Conservation (phyloP, 1,140 invertebrate species). For the Bombus huntii region DNA sequence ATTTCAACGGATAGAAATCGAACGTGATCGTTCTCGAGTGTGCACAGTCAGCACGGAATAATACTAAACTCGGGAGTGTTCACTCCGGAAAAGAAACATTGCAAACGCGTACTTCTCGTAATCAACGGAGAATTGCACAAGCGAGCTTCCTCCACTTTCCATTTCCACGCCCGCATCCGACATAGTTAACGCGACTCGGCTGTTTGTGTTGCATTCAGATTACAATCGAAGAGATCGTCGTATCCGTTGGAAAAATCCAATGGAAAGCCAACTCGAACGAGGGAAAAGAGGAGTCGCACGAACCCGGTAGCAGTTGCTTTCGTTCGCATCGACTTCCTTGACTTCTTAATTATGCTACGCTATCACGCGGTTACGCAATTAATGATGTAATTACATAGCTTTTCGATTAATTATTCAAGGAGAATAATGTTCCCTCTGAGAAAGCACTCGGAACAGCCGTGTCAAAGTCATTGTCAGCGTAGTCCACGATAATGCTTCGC, state of each 20-base stretch:
- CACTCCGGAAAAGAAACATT: slow-evolving; percentile 70
- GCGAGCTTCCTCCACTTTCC: slow-evolving; percentile 77
- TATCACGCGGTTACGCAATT: slow-evolving; percentile 33
- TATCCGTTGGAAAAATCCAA: slow-evolving; percentile 63
- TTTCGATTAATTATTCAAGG: slow-evolving; percentile 40
- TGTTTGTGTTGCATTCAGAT: slow-evolving; percentile 23
- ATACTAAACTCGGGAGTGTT: slow-evolving; percentile 32
- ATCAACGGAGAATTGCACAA: slow-evolving; percentile 68
- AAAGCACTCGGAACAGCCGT: not conserved
- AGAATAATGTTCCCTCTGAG: slow-evolving; percentile 1
- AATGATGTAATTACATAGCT: slow-evolving; percentile 27
- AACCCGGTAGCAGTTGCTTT: slow-evolving; percentile 28
- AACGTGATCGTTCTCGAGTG: slow-evolving; percentile 18
- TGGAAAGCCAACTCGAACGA: slow-evolving; percentile 40
- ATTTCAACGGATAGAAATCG: slow-evolving; percentile 31
- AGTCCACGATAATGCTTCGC: not conserved
- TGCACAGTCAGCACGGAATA: not conserved
- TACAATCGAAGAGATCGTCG: slow-evolving; percentile 59
- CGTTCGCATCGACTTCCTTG: slow-evolving; percentile 17
- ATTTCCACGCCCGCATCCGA: slow-evolving; percentile 74
- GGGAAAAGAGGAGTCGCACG: slow-evolving; percentile 14
- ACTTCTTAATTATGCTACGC: slow-evolving; percentile 55
- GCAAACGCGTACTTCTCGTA: slow-evolving; percentile 58
- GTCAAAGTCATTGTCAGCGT: slow-evolving; percentile 32
- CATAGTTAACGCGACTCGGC: slow-evolving; percentile 54